Base-by-base conservation (phyloP, 2,888 invertebrate genomes). In the Onthophagus sagittarius region DNA sequence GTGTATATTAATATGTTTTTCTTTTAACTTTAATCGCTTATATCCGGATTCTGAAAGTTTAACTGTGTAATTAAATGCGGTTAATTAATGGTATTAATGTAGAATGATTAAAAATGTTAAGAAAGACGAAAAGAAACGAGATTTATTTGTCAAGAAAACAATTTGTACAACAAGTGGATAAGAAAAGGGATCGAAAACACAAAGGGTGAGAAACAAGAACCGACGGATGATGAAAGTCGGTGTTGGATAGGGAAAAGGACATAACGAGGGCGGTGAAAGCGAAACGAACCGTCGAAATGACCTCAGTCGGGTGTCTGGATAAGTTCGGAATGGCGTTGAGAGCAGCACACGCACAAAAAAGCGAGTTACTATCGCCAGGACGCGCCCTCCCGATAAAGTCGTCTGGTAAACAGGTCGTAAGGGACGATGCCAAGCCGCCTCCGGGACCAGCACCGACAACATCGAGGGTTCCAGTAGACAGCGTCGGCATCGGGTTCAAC, bases 371-470 rank as follows among this genome's bases (percentile, higher is more conserved):
- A 74, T 74, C 74, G 72, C 70, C 71, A 73, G 39, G 39, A 53
- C 79, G 77, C 79, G 79, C 76, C 80, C 80, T 80, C 75, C 77
- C 77, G 77, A 78, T 78, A 78, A 78, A 75, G 77, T 74, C 76
- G 75, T 73, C 75, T 75, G 78, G 82, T 79, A 81, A 81, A 82
- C 81, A 81, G 81, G 80, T 80, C 80, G 81, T 81, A 78, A 81
- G 81, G 83, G 82, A 82, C 81, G 80, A 75, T 75, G 72, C 23
- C 23, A 71, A 65, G 64, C 71, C 72, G 75, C 72, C 72, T 73
- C 73, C 75, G 73, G 75, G 70, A 79, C 79, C 78, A 33, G 63
- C 33, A 62, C 69, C 69, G 77, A 77, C 77, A 77, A 78, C 75
- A 78, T 77, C 75, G 76, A 74, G 78, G 74, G n/a, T 62, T 33